Base-by-base conservation (phyloP, 2,888 invertebrate genomes). In the Sympetrum striolatum region DNA sequence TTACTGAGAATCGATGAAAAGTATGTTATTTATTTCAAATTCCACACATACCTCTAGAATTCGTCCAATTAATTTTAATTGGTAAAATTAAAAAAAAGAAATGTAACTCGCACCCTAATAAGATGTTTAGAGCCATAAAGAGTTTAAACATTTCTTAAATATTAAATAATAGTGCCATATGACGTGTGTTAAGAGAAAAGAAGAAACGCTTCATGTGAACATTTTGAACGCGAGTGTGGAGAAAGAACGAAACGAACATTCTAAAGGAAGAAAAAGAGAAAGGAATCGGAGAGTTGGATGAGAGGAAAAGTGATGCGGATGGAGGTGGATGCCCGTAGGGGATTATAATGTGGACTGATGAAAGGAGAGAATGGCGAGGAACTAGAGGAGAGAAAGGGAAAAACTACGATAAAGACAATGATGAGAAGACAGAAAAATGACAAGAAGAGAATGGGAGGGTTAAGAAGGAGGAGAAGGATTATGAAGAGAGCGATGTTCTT, bases 321-420 rank as follows among this genome's bases (percentile, higher is more conserved):
- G 64, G n/a, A 64, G 81, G 81, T 14, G 37, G 81, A 22, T 39
- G 82, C 82, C 82, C 82, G 58, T 53, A 82, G 82, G 82, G 82
- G 82, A 82, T 82, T 82, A 82, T 58, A 58, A 82, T 31, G 58
- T 82, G 58, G 82, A 58, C 82, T 58, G 82, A 58, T 82, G 82
- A 82, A 82, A 58, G 58, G 58, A 82, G 58, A 81, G n/a, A 35
- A 31, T 22, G 58, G 6, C 31, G 53, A 35, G 58, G 39, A 80
- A 37, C 5, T 64, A 48, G 25, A 35, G 4, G 58, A 18, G 44
- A 35, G 58, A 58, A 53, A 80, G 35, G 44, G n/a, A 31, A 80
- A 35, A 35, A 82, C 15, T 31, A 15, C 14, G n/a, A 64, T 64
- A n/a, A 64, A 64, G 25, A 22, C 10, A 44, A 44, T 18, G 14